Conservation (phyloP, 2,888 invertebrate genomes). For the Atherix ibis region DNA sequence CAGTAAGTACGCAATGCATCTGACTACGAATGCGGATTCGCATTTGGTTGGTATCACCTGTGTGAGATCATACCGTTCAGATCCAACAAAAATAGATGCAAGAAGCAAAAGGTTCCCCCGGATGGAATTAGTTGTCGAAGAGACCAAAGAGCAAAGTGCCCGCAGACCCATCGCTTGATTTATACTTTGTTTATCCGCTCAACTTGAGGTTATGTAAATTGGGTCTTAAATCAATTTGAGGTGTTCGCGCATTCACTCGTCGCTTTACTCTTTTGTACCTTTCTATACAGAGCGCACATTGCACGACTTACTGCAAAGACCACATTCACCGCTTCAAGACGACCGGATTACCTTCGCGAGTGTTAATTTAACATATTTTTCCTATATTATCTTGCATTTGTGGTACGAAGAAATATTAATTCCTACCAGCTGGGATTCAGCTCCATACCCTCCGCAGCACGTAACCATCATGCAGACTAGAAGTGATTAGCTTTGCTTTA, state of each 20-base stretch:
- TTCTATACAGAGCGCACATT: not conserved
- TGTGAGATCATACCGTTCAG: too few species aligned
- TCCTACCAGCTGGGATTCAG: not conserved
- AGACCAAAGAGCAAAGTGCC: too few species aligned
- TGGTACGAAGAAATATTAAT: not conserved
- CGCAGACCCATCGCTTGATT: slow-evolving; percentile 4
- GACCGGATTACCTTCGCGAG: not conserved
- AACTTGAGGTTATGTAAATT: slow-evolving; percentile 11
- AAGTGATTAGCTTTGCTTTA: too few species aligned
- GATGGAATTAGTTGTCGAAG: too few species aligned
- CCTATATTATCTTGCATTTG: not conserved
- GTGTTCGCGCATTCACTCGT: slow-evolving; percentile 7
- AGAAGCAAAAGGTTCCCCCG: too few species aligned
- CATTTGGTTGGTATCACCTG: too few species aligned
- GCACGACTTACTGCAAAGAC: not conserved
- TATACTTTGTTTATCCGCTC: slow-evolving; percentile 11
- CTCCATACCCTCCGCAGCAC: too few species aligned
- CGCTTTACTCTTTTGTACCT: not conserved
- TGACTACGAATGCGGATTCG: too few species aligned
- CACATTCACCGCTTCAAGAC: not conserved
- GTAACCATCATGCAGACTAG: too few species aligned
- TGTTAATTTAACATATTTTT: slow-evolving; percentile 2
- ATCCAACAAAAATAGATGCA: too few species aligned
- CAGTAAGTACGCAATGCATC: too few species aligned
- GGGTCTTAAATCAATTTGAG: slow-evolving; percentile 10